These are phyloP conservation scores for Siderastrea radians DNA, from an alignment of 92 coral and sea anemone genomes.

Conservation along the genomic window DNA sequence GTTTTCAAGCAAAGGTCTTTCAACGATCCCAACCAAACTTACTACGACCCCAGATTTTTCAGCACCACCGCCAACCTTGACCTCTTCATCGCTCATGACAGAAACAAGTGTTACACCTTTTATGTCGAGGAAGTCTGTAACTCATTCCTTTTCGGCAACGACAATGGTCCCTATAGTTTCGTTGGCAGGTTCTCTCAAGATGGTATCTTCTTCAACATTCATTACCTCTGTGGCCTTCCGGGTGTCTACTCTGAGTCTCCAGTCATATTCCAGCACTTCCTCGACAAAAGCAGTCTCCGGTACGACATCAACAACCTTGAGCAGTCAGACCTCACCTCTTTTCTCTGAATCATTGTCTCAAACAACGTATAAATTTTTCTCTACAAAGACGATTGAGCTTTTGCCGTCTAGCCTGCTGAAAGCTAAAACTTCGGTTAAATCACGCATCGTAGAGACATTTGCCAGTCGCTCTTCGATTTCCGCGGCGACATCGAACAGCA, in stretches of 20 bases:
- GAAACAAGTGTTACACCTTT: background rate
- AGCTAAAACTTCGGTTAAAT: background rate
- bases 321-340: background rate
- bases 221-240: background rate
- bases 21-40: background rate
- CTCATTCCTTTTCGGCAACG: background rate
- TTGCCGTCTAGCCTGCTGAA: background rate
- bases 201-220: background rate
- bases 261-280: background rate
- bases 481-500: slow-evolving; percentile 2
- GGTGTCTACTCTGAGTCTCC: background rate
- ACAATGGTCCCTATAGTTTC: background rate
- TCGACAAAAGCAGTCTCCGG: background rate
- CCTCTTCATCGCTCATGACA: background rate
- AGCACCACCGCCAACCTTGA: background rate
- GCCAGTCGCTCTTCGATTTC: background rate
- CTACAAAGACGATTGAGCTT: background rate
- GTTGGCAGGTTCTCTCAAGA: background rate
- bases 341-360: background rate
- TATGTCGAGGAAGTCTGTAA: background rate
- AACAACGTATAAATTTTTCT: background rate
- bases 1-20: slow-evolving; percentile 5
- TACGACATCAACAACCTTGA: background rate
- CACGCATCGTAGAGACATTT: background rate
- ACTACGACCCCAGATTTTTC: background rate